Percentiles rank a stretch among this genome's conserved stretches.
Evolutionary conservation across 2,113 vertebrate species (phyloP).

Genomic region (Aplodontia rufa): DNA sequence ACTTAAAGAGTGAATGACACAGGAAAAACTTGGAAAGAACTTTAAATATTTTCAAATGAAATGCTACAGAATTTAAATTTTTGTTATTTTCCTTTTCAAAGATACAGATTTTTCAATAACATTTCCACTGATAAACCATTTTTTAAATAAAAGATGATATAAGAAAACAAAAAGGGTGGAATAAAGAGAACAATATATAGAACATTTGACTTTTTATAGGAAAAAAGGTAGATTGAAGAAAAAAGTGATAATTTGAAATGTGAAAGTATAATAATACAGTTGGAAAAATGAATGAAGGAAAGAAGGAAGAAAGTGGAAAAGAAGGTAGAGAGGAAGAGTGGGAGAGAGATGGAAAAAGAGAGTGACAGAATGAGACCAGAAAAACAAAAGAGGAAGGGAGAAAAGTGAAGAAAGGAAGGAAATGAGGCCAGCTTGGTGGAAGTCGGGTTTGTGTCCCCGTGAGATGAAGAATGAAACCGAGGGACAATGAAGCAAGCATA

Average conservation of each 20-base stretch:
- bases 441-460: too few relatives aligned
- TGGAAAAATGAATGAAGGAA: neutral
- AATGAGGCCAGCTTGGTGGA: too few relatives aligned
- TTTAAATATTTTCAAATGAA: neutral
- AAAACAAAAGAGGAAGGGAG: too few relatives aligned
- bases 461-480: too few relatives aligned
- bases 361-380: neutral
- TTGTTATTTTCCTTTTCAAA: neutral
- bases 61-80: neutral
- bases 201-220: neutral
- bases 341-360: neutral
- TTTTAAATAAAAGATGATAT: neutral
- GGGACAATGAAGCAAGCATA: too few relatives aligned
- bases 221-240: neutral
- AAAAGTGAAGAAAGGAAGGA: rapidly evolving
- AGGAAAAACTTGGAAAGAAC: neutral
- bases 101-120: neutral
- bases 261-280: neutral
- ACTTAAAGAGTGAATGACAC: neutral
- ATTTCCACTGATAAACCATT: neutral
- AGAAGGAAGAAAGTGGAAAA: neutral
- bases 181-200: neutral
- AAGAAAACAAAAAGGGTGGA: neutral
- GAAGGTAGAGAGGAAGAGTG: neutral
- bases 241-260: neutral